Base-by-base conservation (phyloP, 2,113 vertebrate genomes). In the Gyps fulvus region DNA sequence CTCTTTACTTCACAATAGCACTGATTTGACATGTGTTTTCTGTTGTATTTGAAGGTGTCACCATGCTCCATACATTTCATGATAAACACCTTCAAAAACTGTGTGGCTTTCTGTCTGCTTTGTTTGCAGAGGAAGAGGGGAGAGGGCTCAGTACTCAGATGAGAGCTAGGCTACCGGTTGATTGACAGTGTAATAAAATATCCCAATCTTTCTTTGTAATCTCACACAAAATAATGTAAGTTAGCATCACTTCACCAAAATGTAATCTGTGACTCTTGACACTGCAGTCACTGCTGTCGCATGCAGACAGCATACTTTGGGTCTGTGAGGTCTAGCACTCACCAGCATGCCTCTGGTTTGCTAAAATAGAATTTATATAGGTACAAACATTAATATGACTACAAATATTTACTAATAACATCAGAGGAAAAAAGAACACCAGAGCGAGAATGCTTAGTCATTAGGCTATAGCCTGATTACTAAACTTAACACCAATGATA, bases 141-240 rank as follows among this genome's bases (percentile, higher is more conserved):
- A 86, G 83, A 94, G 70, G 62, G 78, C 59, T 91, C 66, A 26
- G 73, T 3, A 10, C 87, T 76, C 57, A 58, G 89, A 86, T 12
- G 52, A 92, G 83, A 94, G 90, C 86, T 42, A 45, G 79, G 79
- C 87, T 91, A 21, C 22, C 6, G 1, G 17, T 59, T 97, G 96
- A 97, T 59, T 96, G 97, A 96, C 97, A 96, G 91, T 7, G 78
- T 95, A 96, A 97, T 96, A 91, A 97, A 94, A 94, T 90, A 95
- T 26, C 87, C 92, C 96, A 94, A 94, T 97, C 94, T 91, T 57
- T 26, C 94, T 88, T 77, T 93, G 87, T 78, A 86, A 97, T 97
- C 97, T 96, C 89, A 63, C 87, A 90, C 66, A 63, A 71, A 87
- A 95, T 71, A 94, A 91, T 43, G 47, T 63, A 90, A 83, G 29